Evolutionary conservation across 2,113 vertebrate species (phyloP), one percentile per base, ranked within the genome.

Genomic region (Circaetus gallicus): DNA sequence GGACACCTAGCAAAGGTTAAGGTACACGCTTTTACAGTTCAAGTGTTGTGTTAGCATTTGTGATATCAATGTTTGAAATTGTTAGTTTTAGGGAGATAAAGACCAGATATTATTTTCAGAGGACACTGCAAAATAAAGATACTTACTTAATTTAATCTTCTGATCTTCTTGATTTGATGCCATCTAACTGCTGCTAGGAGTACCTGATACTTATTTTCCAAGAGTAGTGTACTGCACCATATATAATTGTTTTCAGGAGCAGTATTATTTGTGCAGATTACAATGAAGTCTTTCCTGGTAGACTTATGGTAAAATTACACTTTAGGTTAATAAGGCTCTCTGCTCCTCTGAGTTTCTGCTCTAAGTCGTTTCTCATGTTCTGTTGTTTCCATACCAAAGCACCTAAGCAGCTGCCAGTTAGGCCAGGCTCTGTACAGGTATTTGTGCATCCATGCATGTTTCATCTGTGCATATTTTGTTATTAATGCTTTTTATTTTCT

Each of bases 401-500:
- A 45, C 71, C 38, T 70, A 18, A 71, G 82, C 53, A 83, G 49
- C 58, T 96, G 63, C 43, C 36, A n/a, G 49, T 89, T 77, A 86
- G 43, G n/a, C 32, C 67, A 69, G 53, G 43, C 63, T 87, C 40
- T 71, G 56, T 67, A 59, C 55, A 74, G 49, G 49, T 36, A 53
- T 47, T 77, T 84, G 43, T 80, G 72, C 72, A 50, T 89, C 77
- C 21, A 24, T 40, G n/a, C 15, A 2, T 56, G 18, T 91, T 92
- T 87, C 24, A 2, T 47, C 3, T 83, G 21, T 93, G 38, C 11
- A 1, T 85, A 22, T 82, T 73, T 89, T 90, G 26, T 79, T 74
- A 43, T 47, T 43, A n/a, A 72, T 95, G 36, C 18, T 89, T 94
- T 89, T 86, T 66, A 17, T 86, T 93, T 91, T 97, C 83, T 82